Evolutionary conservation across 2,888 invertebrate genomes (phyloP), one percentile per base, ranked within the genome.

Genomic region (Lochmaea crataegi): DNA sequence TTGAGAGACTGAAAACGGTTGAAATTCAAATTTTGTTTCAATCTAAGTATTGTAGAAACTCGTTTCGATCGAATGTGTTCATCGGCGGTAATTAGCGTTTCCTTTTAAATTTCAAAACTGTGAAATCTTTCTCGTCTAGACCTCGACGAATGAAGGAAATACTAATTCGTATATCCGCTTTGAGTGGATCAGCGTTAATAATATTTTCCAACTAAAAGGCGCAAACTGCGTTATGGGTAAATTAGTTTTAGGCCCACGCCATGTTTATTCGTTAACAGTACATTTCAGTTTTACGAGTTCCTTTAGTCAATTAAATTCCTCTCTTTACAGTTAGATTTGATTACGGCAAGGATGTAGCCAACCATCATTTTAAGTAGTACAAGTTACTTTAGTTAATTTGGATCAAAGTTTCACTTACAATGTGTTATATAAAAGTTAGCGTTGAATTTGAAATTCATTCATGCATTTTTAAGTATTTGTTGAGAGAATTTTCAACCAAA

Each of bases 161-260:
- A 75, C 68, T 61, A 69, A 76, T 76, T 72, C 72, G 69, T 66
- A 71, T 74, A 72, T 76, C 74, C 74, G 76, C 45, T 68, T 38
- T 16, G 41, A 65, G 68, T 6, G 72, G 70, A 72, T 68, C 72
- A 73, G 65, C 71, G 66, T 61, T 61, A 65, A 75, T 72, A 70
- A 72, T 70, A 61, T 72, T 76, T 76, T 76, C 76, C 72, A 72
- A 72, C 76, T 74, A 53, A 72, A 74, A 71, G 72, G 72, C 76
- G 64, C 69, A 70, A 76, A 71, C 38, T 16, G 10, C 32, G 58
- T 26, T 58, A 58, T 68, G 53, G 64, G 32, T 32, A 69, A 74
- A 74, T 73, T 72, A 61, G 38, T 26, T n/a, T 53, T 10, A 32
- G 18, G 51, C 76, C 76, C 69, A 76, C 76, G 60, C 73, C 45